A percentile compares a stretch with the other conserved stretches of the same genome.
phyloP scores from a whole-genome alignment of 35 echinoderm and acorn worm species.

The Nesometra sesokonis region DNA sequence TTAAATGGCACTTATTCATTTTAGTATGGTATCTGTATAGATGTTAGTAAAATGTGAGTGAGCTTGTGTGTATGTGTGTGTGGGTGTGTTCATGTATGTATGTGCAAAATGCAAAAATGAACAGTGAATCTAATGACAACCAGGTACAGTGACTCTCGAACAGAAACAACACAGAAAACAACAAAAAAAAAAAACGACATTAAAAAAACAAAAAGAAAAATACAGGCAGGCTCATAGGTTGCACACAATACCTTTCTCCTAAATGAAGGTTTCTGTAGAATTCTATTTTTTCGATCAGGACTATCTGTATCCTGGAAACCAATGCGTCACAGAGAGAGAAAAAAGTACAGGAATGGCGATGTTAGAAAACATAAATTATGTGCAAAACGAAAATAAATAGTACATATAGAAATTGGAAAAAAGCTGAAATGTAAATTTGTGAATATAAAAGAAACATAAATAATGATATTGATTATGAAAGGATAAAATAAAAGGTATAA shows the following conservation, averaged over 20 bases:
- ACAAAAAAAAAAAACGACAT: not conserved
- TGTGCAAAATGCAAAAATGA: not conserved
- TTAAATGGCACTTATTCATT: no score
- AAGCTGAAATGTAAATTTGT: not conserved
- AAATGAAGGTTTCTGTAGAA: not conserved
- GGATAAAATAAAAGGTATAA: no score
- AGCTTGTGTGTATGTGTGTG: no score
- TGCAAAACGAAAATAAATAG: not conserved
- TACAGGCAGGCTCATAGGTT: not conserved
- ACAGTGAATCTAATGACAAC: not conserved
- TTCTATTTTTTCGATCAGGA: not conserved
- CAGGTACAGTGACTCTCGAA: not conserved
- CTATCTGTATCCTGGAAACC: not conserved
- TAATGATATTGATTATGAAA: no score
- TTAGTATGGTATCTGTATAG: not conserved
- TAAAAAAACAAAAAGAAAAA: not conserved
- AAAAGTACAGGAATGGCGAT: not conserved
- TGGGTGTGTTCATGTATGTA: not conserved
- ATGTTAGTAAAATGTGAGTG: not conserved
- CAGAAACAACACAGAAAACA: not conserved
- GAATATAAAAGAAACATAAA: not conserved
- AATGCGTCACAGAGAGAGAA: not conserved
- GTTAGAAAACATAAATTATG: not conserved
- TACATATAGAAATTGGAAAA: not conserved
- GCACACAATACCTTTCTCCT: not conserved